A percentile compares a stretch with the other conserved stretches of the same genome.
phyloP scores from a whole-genome alignment of 2,797 vertebrate species.

The Mormyrus hasselquistii region DNA sequence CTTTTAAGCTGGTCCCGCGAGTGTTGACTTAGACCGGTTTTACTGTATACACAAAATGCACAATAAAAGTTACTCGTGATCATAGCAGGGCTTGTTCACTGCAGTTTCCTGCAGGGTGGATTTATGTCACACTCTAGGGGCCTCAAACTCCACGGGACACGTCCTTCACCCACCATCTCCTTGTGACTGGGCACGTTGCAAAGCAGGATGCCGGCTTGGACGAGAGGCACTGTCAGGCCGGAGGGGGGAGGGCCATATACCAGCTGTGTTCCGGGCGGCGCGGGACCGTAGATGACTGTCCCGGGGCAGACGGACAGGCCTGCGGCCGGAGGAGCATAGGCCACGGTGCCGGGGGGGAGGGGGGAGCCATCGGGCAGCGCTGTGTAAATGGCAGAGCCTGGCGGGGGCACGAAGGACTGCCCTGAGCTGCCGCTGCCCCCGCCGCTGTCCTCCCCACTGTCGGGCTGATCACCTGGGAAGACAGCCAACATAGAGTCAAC shows the following conservation, averaged over 20 bases:
- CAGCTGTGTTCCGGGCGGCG: constrained; percentile 57
- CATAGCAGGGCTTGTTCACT: background rate
- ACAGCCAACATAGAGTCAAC: constrained; percentile 7
- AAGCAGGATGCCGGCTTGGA: constrained; percentile 60
- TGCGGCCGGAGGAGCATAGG: constrained; percentile 57
- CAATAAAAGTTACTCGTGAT: background rate
- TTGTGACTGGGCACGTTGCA: constrained; percentile 72
- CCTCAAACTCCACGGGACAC: background rate
- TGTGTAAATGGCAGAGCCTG: constrained; percentile 61
- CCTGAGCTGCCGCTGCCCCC: constrained; percentile 29
- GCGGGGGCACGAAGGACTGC: constrained; percentile 48
- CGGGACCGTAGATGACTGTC: constrained; percentile 56
- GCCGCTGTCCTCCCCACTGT: constrained; percentile 45
- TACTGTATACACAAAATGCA: background rate
- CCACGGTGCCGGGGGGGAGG: constrained; percentile 60
- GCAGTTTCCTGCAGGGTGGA: background rate
- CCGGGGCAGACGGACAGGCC: constrained; percentile 50
- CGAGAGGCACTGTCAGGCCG: constrained; percentile 52
- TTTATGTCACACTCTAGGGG: background rate
- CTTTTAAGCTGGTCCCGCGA: too few species aligned
- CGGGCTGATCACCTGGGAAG: constrained; percentile 42
- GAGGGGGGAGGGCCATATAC: constrained; percentile 61
- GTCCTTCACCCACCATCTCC: constrained; percentile 53
- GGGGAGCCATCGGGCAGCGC: constrained; percentile 57
- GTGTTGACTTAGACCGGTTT: too few species aligned